Conservation (phyloP, 2,113 vertebrate species). For the Zootoca vivipara region DNA sequence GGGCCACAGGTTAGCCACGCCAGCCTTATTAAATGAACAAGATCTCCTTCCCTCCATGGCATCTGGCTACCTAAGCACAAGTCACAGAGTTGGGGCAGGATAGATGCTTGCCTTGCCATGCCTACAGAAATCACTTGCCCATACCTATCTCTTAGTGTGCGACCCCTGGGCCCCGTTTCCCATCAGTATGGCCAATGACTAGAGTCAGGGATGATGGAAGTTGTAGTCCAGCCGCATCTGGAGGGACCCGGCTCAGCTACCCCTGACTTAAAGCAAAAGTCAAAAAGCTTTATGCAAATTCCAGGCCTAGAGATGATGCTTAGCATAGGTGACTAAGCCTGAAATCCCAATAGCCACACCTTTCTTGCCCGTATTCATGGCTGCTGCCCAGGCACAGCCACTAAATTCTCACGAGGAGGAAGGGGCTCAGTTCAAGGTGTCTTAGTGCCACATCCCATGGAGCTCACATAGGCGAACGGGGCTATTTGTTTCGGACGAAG, state of each 20-base stretch:
- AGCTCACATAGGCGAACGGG: too few relatives aligned
- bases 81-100: background rate
- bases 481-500: constrained; percentile 25
- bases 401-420: background rate
- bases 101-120: background rate
- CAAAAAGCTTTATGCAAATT: background rate
- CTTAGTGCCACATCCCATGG: background rate
- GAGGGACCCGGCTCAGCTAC: background rate
- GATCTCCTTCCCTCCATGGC: background rate
- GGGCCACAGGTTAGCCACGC: too few relatives aligned
- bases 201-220: too few relatives aligned
- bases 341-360: background rate
- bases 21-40: too few relatives aligned
- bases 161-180: too few relatives aligned
- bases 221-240: too few relatives aligned
- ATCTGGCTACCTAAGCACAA: background rate
- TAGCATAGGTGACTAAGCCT: too few relatives aligned
- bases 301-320: too few relatives aligned
- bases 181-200: too few relatives aligned
- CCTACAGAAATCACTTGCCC: background rate
- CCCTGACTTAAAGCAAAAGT: background rate
- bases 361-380: background rate
- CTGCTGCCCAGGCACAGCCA: background rate
- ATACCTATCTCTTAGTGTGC: background rate
- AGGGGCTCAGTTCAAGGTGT: background rate